phyloP scores from a whole-genome alignment of 2,888 invertebrate genomes.

The Molanna angustata region DNA sequence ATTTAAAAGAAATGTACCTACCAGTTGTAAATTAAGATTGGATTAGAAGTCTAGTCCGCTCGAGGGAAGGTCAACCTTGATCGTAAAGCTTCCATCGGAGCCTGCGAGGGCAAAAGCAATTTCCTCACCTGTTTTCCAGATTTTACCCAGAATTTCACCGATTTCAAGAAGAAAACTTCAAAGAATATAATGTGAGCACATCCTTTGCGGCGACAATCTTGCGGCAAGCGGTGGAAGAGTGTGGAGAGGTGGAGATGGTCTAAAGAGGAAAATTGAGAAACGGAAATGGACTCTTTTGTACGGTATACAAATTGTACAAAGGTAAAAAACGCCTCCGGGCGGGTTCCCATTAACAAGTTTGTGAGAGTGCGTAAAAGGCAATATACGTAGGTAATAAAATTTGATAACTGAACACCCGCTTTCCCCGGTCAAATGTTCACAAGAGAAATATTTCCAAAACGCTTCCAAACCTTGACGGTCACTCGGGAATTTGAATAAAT shows the following conservation, averaged over 20 bases:
- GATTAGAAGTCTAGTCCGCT: too few species aligned
- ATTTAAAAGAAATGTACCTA: too few species aligned
- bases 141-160: slow-evolving; percentile 12
- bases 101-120: slow-evolving; percentile 26
- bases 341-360: slow-evolving; percentile 8
- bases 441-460: too few species aligned
- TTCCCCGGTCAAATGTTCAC: background rate
- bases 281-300: slow-evolving; percentile 31
- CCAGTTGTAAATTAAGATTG: too few species aligned
- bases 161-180: slow-evolving; percentile 23
- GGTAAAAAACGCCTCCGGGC: slow-evolving; percentile 22
- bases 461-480: too few species aligned
- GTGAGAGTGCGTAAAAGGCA: background rate
- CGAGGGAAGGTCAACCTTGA: too few species aligned
- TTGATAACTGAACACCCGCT: background rate
- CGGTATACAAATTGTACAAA: slow-evolving; percentile 31
- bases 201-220: slow-evolving; percentile 29
- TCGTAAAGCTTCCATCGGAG: too few species aligned
- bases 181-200: slow-evolving; percentile 27
- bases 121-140: slow-evolving; percentile 23
- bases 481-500: too few species aligned
- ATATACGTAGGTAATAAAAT: slow-evolving; percentile 1
- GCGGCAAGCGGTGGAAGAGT: slow-evolving; percentile 3
- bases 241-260: slow-evolving; percentile 19
- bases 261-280: slow-evolving; percentile 29